phyloP scores from a whole-genome alignment of 2,888 invertebrate genomes.

The Lasioglossum zephyrum region DNA sequence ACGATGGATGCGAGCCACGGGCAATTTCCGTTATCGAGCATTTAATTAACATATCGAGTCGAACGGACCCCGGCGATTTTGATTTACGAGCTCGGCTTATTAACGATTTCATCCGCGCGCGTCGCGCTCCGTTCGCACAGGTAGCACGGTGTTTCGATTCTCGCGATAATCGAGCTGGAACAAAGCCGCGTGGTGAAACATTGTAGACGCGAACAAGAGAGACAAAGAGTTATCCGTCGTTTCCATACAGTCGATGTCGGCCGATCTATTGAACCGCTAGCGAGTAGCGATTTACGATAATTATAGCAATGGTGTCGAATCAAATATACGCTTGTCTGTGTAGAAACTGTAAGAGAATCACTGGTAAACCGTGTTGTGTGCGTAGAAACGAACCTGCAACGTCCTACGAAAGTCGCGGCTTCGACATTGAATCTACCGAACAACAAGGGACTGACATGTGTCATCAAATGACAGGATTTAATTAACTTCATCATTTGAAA shows the following conservation, averaged over 20 bases:
- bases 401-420: background rate
- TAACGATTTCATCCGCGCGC: conserved; percentile 44
- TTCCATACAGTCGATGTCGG: conserved; percentile 27
- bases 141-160: conserved; percentile 2
- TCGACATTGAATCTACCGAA: background rate
- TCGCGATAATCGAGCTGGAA: background rate
- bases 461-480: background rate
- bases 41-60: conserved; percentile 65
- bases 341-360: conserved; percentile 39
- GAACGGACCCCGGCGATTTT: conserved; percentile 39
- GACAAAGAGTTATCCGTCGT: conserved; percentile 15
- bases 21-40: conserved; percentile 58
- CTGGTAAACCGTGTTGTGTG: conserved; percentile 32
- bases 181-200: background rate
- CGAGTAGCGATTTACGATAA: conserved; percentile 29
- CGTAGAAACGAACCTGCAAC: conserved; percentile 29
- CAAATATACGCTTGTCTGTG: conserved; percentile 55
- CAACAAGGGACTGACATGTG: background rate
- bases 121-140: conserved; percentile 5
- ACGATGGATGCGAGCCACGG: conserved; percentile 46
- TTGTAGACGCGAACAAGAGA: background rate
- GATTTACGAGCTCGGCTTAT: conserved; percentile 53
- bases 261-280: conserved; percentile 26
- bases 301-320: conserved; percentile 43
- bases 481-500: background rate